Evolutionary conservation across 1,140 invertebrate species (phyloP).

Genomic region (Brachystomella parvula): DNA sequence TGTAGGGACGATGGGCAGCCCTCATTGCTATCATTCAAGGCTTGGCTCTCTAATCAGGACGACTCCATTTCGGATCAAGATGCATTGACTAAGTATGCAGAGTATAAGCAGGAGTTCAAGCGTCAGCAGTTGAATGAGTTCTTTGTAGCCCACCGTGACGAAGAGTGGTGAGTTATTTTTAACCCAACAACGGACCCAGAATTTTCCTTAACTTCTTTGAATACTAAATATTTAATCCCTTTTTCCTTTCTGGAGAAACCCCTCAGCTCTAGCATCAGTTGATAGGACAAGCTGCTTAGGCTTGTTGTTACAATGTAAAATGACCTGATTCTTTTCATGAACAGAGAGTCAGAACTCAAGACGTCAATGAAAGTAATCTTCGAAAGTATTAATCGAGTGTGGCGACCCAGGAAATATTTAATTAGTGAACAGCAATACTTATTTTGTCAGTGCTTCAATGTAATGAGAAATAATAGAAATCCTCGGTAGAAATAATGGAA

Average conservation of each 20-base stretch:
- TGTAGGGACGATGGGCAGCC: conserved; percentile 55
- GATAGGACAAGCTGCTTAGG: no score
- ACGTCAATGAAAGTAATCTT: no score
- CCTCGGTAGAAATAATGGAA: not conserved
- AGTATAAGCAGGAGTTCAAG: conserved; percentile 95
- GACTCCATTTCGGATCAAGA: conserved; percentile 96
- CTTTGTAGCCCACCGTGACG: conserved; percentile 97
- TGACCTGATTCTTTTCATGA: no score
- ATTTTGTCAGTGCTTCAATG: conserved; percentile 24
- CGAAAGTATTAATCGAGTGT: not conserved
- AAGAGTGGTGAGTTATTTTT: conserved; percentile 86
- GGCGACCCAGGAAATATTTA: not conserved
- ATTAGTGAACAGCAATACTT: not conserved
- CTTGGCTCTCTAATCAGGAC: conserved; percentile 91
- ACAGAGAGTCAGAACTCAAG: no score
- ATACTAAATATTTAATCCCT: no score
- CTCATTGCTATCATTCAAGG: conserved; percentile 94
- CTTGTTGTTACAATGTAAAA: no score
- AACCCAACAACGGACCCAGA: no score
- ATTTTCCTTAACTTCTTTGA: no score
- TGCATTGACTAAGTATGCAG: conserved; percentile 93
- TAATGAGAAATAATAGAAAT: not conserved
- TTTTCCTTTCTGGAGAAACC: no score
- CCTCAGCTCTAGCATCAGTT: no score
- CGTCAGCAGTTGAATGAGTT: conserved; percentile 96